Base-by-base conservation (phyloP, 30 jellyfish, hydroid and myxozoan species). In the Aurelia sp. region DNA sequence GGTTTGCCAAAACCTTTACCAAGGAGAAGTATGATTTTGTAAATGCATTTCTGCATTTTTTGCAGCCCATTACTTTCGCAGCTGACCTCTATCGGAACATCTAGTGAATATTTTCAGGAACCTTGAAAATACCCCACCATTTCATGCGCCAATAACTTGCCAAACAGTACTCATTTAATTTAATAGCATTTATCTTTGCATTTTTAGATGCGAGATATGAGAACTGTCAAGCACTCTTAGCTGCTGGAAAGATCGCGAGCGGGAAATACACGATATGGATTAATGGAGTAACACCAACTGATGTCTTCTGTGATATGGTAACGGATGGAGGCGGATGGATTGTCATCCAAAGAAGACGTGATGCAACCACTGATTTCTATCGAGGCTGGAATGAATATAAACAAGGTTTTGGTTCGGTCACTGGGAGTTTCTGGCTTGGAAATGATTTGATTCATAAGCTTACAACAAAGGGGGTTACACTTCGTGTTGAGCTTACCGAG, bases 261-360 rank as follows among this genome's bases (percentile, higher is more conserved):
- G 90, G 78, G 15, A 61, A 60, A 33, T 76, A 76, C n/a, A n/a
- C 63, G 57, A 61, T 61, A 76, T 76, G 81, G 87, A 11, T 76
- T 0, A 63, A 59, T 76, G 87, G 74, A 17, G 5, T 52, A 4
- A 62, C 78, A 70, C 62, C 81, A 16, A 60, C 67, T 21, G 72
- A 55, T 48, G 81, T 52, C 0, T 79, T 8, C 74, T 79, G 90
- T 44, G 90, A 79, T 53, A 79, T 79, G 90, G 78, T 35, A 35
- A 79, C 90, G 3, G 73, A 79, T 5, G 91, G 85, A 4, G 91
- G 91, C 2, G 93, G 93, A 2, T 84, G 93, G 93, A 84, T 87
- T 4, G 81, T 74, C 48, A 57, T 84, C 47, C 93, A 84, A 57
- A 50, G 81, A 59, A 87, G 93, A 30, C 80, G 74, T 13, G 63